A percentile compares a stretch with the other conserved stretches of the same genome.
phyloP scores from a whole-genome alignment of 1,140 invertebrate genomes.

The Atopsyche davidsoni region DNA sequence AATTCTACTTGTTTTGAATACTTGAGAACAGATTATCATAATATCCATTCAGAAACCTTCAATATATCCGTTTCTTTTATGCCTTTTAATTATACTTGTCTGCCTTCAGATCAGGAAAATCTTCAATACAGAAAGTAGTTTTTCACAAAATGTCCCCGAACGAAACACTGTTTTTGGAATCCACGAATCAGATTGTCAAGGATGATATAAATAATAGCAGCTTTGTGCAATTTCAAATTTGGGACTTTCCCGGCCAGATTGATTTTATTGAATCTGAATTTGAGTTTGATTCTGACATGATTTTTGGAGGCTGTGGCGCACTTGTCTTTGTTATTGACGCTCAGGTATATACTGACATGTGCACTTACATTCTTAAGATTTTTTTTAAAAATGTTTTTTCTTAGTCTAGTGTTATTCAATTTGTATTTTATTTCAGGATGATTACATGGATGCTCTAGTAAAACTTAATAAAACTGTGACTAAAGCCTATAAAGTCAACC shows the following conservation, averaged over 20 bases:
- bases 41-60: too few relatives aligned
- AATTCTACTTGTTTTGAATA: too few relatives aligned
- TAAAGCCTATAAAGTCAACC: slow-evolving; percentile 94
- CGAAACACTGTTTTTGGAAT: slow-evolving; percentile 98
- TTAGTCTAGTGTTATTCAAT: background rate
- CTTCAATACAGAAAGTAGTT: slow-evolving; percentile 99
- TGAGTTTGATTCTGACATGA: slow-evolving; percentile 91
- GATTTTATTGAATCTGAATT: slow-evolving; percentile 96
- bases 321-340: slow-evolving; percentile 99
- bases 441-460: slow-evolving; percentile 92
- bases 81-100: slow-evolving; percentile 4
- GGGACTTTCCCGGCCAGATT: slow-evolving; percentile 99
- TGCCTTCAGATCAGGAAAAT: slow-evolving; percentile 88
- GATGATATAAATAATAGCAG: slow-evolving; percentile 95
- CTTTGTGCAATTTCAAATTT: slow-evolving; percentile 99
- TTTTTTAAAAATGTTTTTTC: slow-evolving; percentile 2
- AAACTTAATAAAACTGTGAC: slow-evolving; percentile 89
- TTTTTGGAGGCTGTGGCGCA: slow-evolving; percentile 92
- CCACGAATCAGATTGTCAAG: slow-evolving; percentile 97
- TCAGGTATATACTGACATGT: slow-evolving; percentile 63
- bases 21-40: too few relatives aligned
- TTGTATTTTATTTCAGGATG: slow-evolving; percentile 63
- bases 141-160: slow-evolving; percentile 99
- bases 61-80: slow-evolving; percentile 11
- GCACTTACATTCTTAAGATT: slow-evolving; percentile 4